Percentiles rank a stretch among this genome's conserved stretches.
phyloP scores from a whole-genome alignment of 2,888 invertebrate species.

The Orthosia gracilis region DNA sequence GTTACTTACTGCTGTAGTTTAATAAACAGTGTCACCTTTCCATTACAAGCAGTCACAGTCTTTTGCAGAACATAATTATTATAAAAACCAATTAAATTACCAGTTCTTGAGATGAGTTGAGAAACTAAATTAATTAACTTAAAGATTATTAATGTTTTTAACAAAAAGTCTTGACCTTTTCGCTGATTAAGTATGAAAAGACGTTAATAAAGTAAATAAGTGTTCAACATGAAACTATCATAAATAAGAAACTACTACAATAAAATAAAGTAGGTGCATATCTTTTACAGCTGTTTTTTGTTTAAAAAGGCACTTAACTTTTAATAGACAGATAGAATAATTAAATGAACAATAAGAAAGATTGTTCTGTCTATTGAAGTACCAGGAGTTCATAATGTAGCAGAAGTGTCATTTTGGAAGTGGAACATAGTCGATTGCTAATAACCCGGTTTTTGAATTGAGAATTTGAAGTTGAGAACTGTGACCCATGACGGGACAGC shows the following conservation, averaged over 20 bases:
- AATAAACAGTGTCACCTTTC: conserved; percentile 15
- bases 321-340: conserved; percentile 12
- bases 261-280: conserved; percentile 21
- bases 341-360: background rate
- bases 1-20: conserved; percentile 2
- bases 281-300: conserved; percentile 4
- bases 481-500: no score
- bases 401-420: background rate
- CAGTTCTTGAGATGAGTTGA: conserved; percentile 27
- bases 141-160: conserved; percentile 23
- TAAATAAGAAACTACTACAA: background rate
- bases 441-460: background rate
- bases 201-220: background rate
- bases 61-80: conserved; percentile 2
- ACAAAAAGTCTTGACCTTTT: conserved; percentile 39
- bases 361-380: conserved; percentile 13
- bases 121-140: conserved; percentile 17
- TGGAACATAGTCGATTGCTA: background rate
- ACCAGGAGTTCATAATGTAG: conserved; percentile 21
- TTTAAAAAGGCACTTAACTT: conserved; percentile 15
- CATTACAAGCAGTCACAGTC: conserved; percentile 2
- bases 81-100: conserved; percentile 16
- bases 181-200: conserved; percentile 28
- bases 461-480: background rate
- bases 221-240: conserved; percentile 6